phyloP scores from a whole-genome alignment of 37 sponge, comb jelly and placozoan genomes.

The Ephydatia muelleri region DNA sequence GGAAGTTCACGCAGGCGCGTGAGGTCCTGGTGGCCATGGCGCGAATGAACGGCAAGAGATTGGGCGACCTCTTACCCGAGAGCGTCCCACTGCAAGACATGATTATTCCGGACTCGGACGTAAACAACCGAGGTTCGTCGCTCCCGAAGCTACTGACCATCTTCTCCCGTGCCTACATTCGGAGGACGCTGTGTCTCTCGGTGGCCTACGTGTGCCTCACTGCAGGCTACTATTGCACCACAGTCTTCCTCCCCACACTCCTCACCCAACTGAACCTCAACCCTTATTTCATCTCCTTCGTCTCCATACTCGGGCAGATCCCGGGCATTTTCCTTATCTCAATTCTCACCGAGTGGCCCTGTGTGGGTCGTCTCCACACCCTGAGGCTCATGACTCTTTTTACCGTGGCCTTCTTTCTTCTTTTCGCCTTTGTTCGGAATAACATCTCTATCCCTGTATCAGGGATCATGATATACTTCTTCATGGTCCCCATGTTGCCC shows the following conservation, averaged over 20 bases:
- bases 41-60: slow-evolving; percentile 21
- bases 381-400: slow-evolving; percentile 24
- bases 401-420: slow-evolving; percentile 17
- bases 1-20: slow-evolving; percentile 1
- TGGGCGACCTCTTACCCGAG: not conserved
- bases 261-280: not conserved
- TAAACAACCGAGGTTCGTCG: too few relatives aligned
- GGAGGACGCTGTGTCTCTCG: slow-evolving; percentile 22
- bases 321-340: slow-evolving; percentile 49
- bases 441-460: slow-evolving; percentile 28
- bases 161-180: slow-evolving; percentile 21
- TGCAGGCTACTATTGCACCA: not conserved
- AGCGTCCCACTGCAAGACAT: too few relatives aligned
- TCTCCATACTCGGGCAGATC: slow-evolving; percentile 30
- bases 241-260: slow-evolving; percentile 26
- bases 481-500: slow-evolving; percentile 16
- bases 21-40: slow-evolving; percentile 6
- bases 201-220: not conserved
- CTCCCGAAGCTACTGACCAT: not conserved
- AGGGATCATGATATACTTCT: slow-evolving; percentile 38
- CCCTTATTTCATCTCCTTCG: slow-evolving; percentile 47
- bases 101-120: not conserved
- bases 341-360: slow-evolving; percentile 60
- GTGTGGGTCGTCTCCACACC: slow-evolving; percentile 43
- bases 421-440: slow-evolving; percentile 35